Conservation (phyloP, 2,113 vertebrate species). For the Tenrec ecaudatus region DNA sequence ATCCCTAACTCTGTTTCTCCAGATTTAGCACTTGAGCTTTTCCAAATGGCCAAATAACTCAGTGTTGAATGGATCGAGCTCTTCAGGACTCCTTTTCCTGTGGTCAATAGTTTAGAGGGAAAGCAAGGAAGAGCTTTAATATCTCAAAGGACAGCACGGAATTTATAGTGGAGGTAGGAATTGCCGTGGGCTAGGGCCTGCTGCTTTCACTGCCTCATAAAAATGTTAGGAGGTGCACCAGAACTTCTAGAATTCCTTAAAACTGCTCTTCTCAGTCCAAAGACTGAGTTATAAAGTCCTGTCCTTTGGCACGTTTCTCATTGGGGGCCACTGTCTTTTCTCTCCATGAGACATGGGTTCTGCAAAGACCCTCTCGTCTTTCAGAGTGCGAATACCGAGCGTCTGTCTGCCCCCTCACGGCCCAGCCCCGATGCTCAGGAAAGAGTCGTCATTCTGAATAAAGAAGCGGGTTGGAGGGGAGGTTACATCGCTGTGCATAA, state of each 20-base stretch:
- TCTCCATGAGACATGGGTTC: neutral
- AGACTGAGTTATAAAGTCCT: neutral
- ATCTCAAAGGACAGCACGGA: neutral
- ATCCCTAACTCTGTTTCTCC: neutral
- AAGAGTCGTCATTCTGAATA: neutral
- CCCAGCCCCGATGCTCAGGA: neutral
- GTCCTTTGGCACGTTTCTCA: no score
- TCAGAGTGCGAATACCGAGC: neutral
- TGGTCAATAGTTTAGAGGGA: neutral
- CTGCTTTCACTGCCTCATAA: constrained; percentile 76
- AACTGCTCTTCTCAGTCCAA: neutral
- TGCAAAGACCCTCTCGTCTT: neutral
- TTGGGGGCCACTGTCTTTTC: neutral
- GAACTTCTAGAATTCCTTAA: neutral
- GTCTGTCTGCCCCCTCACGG: fast-evolving
- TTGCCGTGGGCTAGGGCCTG: neutral
- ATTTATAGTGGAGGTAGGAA: constrained; percentile 57
- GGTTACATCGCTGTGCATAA: neutral
- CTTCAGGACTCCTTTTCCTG: neutral
- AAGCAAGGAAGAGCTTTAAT: constrained; percentile 69
- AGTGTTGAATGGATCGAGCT: neutral
- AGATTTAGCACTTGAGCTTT: neutral
- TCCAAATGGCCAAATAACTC: neutral
- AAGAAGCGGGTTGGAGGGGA: fast-evolving
- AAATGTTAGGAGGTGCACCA: constrained; percentile 69